These are phyloP conservation scores for Amorpha juglandis DNA, from an alignment of 2,888 invertebrate genomes.

Conservation along the genomic window DNA sequence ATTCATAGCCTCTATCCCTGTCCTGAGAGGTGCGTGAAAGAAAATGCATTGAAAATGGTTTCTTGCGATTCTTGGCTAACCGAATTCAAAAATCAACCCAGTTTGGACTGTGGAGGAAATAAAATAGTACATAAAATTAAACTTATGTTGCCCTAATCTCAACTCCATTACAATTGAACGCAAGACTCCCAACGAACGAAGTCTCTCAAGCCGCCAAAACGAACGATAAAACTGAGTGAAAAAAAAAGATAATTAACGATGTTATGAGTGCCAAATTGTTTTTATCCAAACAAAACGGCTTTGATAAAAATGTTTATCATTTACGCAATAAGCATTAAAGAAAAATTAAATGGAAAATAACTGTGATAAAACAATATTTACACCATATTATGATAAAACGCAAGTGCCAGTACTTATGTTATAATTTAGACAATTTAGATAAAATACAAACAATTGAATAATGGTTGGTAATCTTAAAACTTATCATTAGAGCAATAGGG, in stretches of 20 bases:
- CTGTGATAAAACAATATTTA: conserved; percentile 5
- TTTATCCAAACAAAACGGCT: not conserved
- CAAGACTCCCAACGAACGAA: not conserved
- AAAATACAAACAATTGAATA: not conserved
- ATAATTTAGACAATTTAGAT: not conserved
- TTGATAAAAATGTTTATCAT: conserved; percentile 3
- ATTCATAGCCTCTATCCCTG: not conserved
- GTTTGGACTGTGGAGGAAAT: too few relatives aligned
- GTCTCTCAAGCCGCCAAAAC: not conserved
- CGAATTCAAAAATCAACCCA: too few relatives aligned
- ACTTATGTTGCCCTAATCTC: too few relatives aligned
- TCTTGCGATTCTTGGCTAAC: too few relatives aligned
- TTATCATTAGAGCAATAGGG: too few relatives aligned
- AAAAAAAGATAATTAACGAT: not conserved
- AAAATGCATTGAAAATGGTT: too few relatives aligned
- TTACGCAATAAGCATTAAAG: conserved; percentile 10
- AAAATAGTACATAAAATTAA: too few relatives aligned
- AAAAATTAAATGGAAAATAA: not conserved
- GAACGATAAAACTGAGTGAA: not conserved
- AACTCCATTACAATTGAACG: not conserved
- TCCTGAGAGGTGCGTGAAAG: too few relatives aligned
- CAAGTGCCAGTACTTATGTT: not conserved
- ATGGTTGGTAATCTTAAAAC: too few relatives aligned
- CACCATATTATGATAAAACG: not conserved
- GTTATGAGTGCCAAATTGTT: conserved; percentile 3